A percentile compares a stretch with the other conserved stretches of the same genome.
Evolutionary conservation across 1,140 invertebrate species (phyloP).

Genomic region (Nasonia vitripennis): DNA sequence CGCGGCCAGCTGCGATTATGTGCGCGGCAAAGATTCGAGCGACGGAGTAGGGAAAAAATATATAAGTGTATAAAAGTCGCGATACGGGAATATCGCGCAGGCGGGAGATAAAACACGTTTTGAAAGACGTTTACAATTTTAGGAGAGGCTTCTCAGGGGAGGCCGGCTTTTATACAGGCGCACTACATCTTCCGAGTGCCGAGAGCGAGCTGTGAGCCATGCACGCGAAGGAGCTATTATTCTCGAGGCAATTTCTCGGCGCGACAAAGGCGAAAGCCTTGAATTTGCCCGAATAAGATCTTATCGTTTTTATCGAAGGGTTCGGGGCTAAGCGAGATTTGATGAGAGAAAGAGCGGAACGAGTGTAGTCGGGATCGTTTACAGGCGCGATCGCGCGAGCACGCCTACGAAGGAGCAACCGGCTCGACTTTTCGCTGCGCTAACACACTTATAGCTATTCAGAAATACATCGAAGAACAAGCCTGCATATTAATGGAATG

Average conservation of each 20-base stretch:
- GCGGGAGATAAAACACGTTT: slow-evolving; percentile 23
- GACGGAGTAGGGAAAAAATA: no score
- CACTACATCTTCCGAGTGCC: slow-evolving; percentile 7
- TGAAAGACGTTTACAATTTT: slow-evolving; percentile 28
- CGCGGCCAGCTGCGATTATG: no score
- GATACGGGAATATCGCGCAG: no score
- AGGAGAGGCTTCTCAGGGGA: neutral
- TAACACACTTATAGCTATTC: no score
- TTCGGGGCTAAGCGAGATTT: slow-evolving; percentile 61
- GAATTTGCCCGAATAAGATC: slow-evolving; percentile 50
- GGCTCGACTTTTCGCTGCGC: slow-evolving; percentile 49
- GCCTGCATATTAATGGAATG: no score
- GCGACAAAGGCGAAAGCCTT: slow-evolving; percentile 46
- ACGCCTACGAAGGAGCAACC: slow-evolving; percentile 63
- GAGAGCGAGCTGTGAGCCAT: neutral
- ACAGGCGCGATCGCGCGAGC: slow-evolving; percentile 15
- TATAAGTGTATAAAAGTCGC: no score
- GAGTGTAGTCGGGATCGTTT: slow-evolving; percentile 20
- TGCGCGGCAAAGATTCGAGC: neutral
- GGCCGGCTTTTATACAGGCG: slow-evolving; percentile 13
- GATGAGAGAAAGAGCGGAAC: slow-evolving; percentile 57
- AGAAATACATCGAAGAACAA: no score
- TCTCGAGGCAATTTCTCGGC: slow-evolving; percentile 46
- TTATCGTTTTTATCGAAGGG: slow-evolving; percentile 50
- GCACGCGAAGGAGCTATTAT: slow-evolving; percentile 36